Evolutionary conservation across 2,113 vertebrate species (phyloP), one percentile per base, ranked within the genome.

Genomic region (Tragelaphus imberbis): DNA sequence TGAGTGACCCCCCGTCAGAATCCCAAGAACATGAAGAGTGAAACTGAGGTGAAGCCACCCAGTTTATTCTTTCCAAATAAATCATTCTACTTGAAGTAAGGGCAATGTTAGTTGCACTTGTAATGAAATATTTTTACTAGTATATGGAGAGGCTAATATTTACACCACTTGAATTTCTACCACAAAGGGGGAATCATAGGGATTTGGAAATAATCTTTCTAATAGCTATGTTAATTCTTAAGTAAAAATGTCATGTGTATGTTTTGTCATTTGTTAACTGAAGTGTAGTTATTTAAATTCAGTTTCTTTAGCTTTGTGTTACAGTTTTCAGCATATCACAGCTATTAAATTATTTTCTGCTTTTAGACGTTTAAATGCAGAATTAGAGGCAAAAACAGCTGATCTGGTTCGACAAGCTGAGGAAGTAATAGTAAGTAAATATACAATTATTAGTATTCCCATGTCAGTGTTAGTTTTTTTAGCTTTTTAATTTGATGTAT

Each of bases 371-470:
- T 93, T 99, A 94, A 99, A 99, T 99, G 99, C 99, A 98, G 99
- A 99, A 98, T 98, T 99, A 75, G 99, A 99, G 97, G 99, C 99
- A 97, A 99, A 99, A 99, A 99, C 99, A 95, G 99, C 99, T 95
- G 99, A 99, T 94, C 55, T 99, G 61, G 99, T 99, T 49, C 98
- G 97, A 93, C 99, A 99, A 98, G 99, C 99, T 79, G 99, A 99
- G 82, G 98, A 99, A 98, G 98, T 99, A 65, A 99, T 99, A 99
- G 99, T 99, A 98, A 99, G 99, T 98, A 97, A 47, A 95, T 95
- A n/a, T 59, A 61, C 17, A 90, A 7, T 81, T 90, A 36, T 90
- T 96, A 75, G 23, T 95, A 82, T 93, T 84, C 88, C 51, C 77
- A n/a, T 40, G 30, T 95, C 77, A 88, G 19, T 88, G 47, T 53